Percentiles rank a stretch among this genome's conserved stretches.
Evolutionary conservation across 2,113 vertebrate species (phyloP).

Genomic region (Syrmaticus mikado): DNA sequence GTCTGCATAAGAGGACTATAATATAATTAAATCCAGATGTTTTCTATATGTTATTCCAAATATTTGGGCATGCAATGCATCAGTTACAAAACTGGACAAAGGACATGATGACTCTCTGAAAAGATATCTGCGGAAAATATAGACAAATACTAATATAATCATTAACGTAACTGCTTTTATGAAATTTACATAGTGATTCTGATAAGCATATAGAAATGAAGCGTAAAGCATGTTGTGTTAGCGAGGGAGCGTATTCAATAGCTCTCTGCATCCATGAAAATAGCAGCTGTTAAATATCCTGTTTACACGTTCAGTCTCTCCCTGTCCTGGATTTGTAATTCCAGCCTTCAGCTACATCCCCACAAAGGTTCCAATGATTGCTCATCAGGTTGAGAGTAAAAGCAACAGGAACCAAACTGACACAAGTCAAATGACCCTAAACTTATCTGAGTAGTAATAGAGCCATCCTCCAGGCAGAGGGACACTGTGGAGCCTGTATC

Average conservation of each 20-base stretch:
- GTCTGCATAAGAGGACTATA: slow-evolving; percentile 72
- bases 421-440: slow-evolving; percentile 76
- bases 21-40: slow-evolving; percentile 78
- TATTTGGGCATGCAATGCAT: slow-evolving; percentile 70
- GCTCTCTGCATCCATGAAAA: slow-evolving; percentile 17
- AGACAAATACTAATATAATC: slow-evolving; percentile 61
- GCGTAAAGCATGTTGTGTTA: background rate
- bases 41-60: slow-evolving; percentile 75
- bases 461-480: slow-evolving; percentile 72
- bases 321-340: slow-evolving; percentile 23
- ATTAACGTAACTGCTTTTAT: background rate
- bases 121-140: slow-evolving; percentile 51
- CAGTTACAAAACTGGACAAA: slow-evolving; percentile 63
- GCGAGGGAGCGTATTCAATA: background rate
- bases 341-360: slow-evolving; percentile 37
- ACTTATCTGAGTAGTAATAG: slow-evolving; percentile 65
- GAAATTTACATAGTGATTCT: slow-evolving; percentile 3
- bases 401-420: slow-evolving; percentile 73
- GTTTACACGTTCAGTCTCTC: slow-evolving; percentile 49
- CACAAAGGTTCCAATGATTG: slow-evolving; percentile 43
- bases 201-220: slow-evolving; percentile 42
- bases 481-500: slow-evolving; percentile 79
- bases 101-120: slow-evolving; percentile 51
- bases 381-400: slow-evolving; percentile 54
- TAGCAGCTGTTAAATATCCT: slow-evolving; percentile 46